Conservation (phyloP, 1,140 invertebrate species). For the Apolygus lucorum region DNA sequence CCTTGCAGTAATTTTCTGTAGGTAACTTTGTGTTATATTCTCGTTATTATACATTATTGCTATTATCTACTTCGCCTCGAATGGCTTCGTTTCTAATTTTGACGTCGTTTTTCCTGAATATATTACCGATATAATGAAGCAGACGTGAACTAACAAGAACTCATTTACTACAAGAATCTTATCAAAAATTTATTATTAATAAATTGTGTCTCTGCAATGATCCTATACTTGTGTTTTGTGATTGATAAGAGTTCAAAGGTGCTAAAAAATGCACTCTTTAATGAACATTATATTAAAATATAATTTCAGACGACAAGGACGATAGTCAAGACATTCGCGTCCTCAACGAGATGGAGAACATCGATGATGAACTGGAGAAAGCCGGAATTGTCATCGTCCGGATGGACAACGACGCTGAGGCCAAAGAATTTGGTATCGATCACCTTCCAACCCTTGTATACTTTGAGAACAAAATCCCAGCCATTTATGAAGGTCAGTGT, state of each 20-base stretch:
- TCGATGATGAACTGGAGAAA: slow-evolving; percentile 84
- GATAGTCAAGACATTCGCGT: slow-evolving; percentile 81
- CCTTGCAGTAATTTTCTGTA: slow-evolving; percentile 79
- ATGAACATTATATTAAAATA: not conserved
- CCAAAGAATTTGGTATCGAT: slow-evolving; percentile 84
- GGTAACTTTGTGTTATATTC: slow-evolving; percentile 46
- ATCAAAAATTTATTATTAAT: no score
- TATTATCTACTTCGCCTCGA: no score
- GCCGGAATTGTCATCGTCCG: slow-evolving; percentile 83
- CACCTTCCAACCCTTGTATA: slow-evolving; percentile 80
- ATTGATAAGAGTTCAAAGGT: no score
- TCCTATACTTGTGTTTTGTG: no score
- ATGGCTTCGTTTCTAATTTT: no score
- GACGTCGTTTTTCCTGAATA: no score
- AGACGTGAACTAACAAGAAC: no score
- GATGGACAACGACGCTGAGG: slow-evolving; percentile 77
- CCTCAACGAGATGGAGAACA: slow-evolving; percentile 82
- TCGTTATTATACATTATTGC: no score
- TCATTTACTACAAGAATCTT: no score
- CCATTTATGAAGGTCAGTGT: slow-evolving; percentile 72
- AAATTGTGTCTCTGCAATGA: no score
- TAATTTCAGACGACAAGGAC: slow-evolving; percentile 70
- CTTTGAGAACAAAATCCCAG: slow-evolving; percentile 86
- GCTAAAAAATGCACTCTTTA: not conserved
- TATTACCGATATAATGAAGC: no score